Conservation (phyloP, 2,113 vertebrate genomes). For the Onychostruthus taczanowskii region DNA sequence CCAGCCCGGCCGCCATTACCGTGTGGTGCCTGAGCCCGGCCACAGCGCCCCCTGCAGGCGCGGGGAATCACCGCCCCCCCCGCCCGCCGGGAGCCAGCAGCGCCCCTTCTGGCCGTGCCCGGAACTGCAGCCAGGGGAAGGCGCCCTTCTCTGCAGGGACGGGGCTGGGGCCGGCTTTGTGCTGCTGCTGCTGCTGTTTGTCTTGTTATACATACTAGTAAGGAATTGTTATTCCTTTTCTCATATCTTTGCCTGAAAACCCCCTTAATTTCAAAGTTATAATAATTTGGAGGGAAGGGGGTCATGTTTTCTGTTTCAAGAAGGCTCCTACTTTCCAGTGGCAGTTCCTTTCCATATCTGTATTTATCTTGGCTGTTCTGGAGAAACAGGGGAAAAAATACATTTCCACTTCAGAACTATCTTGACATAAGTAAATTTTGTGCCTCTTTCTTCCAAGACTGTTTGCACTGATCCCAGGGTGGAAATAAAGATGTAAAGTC, state of each 20-base stretch:
- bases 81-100: background rate
- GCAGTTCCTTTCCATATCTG: background rate
- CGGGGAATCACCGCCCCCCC: background rate
- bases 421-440: background rate
- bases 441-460: background rate
- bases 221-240: rapidly evolving
- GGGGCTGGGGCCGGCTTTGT: too few relatives aligned
- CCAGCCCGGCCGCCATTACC: background rate
- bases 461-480: background rate
- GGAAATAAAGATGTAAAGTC: background rate
- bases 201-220: rapidly evolving
- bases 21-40: background rate
- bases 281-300: rapidly evolving
- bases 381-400: background rate
- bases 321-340: background rate
- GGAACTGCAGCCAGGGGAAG: background rate
- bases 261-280: background rate
- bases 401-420: background rate
- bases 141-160: background rate
- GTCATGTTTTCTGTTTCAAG: background rate
- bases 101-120: background rate
- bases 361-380: background rate
- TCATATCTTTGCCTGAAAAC: background rate
- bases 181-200: too few relatives aligned
- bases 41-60: background rate